Conservation (phyloP, 2,888 invertebrate species). For the Dexiosoma caninum region DNA sequence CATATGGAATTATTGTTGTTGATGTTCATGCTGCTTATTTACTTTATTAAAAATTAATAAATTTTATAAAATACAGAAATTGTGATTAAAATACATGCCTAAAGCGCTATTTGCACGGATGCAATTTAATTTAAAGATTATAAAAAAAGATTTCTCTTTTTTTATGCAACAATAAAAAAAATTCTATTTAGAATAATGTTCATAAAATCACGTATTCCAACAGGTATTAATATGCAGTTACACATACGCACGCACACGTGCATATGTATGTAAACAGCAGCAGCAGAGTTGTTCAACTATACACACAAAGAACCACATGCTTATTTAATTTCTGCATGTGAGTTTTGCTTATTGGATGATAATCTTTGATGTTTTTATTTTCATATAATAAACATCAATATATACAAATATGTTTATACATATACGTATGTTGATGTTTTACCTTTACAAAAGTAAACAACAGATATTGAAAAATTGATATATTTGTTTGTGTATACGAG, state of each 20-base stretch:
- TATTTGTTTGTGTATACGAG: constrained; percentile 23
- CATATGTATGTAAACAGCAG: neutral
- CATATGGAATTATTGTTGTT: constrained; percentile 10
- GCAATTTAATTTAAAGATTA: constrained; percentile 64
- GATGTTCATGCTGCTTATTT: constrained; percentile 53
- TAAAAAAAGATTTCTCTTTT: too few species aligned
- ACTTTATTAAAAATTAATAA: constrained; percentile 66
- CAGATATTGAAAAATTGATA: constrained; percentile 61
- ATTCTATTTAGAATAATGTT: constrained; percentile 21
- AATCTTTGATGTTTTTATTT: constrained; percentile 33
- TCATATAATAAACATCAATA: constrained; percentile 8
- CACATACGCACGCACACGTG: neutral
- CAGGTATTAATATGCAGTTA: constrained; percentile 28
- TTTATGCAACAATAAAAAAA: constrained; percentile 19
- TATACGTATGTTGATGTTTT: constrained; percentile 51
- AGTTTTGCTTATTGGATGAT: constrained; percentile 33
- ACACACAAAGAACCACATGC: too few species aligned
- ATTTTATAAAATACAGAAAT: constrained; percentile 64
- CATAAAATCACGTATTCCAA: constrained; percentile 56
- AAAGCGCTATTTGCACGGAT: constrained; percentile 65
- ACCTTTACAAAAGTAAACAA: constrained; percentile 57
- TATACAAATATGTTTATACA: too few species aligned
- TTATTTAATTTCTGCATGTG: too few species aligned
- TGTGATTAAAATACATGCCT: constrained; percentile 65
- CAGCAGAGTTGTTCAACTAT: too few species aligned